Percentiles rank a stretch among this genome's conserved stretches.
phyloP scores from a whole-genome alignment of 2,113 vertebrate species.

The Nerophis lumbriciformis region DNA sequence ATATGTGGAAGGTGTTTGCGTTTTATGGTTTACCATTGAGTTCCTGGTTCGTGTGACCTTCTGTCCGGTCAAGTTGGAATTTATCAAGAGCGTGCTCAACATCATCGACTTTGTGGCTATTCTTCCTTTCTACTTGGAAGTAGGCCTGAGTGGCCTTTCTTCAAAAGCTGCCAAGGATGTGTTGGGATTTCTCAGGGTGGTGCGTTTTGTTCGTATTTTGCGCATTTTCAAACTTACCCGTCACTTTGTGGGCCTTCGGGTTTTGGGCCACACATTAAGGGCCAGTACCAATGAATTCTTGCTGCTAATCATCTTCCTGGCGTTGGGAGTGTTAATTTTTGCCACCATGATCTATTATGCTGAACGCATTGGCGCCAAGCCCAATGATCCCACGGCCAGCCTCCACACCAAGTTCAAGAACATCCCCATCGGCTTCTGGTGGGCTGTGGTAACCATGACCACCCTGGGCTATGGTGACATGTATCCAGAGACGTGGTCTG shows the following conservation, averaged over 20 bases:
- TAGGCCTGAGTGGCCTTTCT: conserved; percentile 91
- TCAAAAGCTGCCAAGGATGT: conserved; percentile 97
- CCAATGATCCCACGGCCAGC: conserved; percentile 87
- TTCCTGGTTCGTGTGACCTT: conserved; percentile 93
- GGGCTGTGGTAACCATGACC: conserved; percentile 98
- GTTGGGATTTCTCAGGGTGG: conserved; percentile 95
- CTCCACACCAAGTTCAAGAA: conserved; percentile 95
- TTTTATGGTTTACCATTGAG: conserved; percentile 98
- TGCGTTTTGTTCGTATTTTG: conserved; percentile 94
- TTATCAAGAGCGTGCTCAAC: conserved; percentile 92
- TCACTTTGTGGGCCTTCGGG: conserved; percentile 92
- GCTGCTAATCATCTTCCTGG: conserved; percentile 96
- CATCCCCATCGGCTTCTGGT: conserved; percentile 98
- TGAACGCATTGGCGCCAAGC: conserved; percentile 88
- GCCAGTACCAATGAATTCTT: conserved; percentile 96
- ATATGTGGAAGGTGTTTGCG: conserved; percentile 93
- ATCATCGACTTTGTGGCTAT: conserved; percentile 99
- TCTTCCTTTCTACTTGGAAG: conserved; percentile 94
- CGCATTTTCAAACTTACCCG: conserved; percentile 98
- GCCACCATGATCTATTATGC: conserved; percentile 99
- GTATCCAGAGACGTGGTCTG: conserved; percentile 97
- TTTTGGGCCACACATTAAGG: conserved; percentile 91
- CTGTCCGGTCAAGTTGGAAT: conserved; percentile 96
- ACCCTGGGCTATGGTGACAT: conserved; percentile 96
- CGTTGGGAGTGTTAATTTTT: conserved; percentile 94